Conservation (phyloP, 2,888 invertebrate genomes). For the Drosophila affinis region DNA sequence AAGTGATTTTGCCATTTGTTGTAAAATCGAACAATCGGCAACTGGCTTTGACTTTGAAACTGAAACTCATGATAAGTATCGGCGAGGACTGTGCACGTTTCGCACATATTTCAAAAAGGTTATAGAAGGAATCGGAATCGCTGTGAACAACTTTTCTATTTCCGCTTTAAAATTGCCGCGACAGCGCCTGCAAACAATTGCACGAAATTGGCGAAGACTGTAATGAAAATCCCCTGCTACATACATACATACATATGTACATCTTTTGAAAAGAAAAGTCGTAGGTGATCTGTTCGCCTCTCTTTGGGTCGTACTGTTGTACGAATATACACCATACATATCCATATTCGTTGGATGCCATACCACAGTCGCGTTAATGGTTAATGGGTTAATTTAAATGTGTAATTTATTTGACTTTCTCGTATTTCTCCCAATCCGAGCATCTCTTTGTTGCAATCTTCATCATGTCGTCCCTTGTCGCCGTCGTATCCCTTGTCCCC, state of each 20-base stretch:
- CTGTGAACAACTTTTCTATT: slow-evolving; percentile 54
- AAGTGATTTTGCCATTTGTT: slow-evolving; percentile 74
- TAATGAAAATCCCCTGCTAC: neutral
- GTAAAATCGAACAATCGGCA: slow-evolving; percentile 65
- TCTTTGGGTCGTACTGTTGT: neutral
- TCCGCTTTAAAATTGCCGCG: slow-evolving; percentile 64
- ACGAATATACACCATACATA: too few species aligned
- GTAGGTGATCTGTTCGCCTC: neutral
- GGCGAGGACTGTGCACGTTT: slow-evolving; percentile 60
- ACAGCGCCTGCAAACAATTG: slow-evolving; percentile 16
- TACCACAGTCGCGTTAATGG: too few species aligned
- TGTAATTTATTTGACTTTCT: slow-evolving; percentile 48
- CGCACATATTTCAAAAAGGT: slow-evolving; percentile 73
- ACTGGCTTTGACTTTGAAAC: slow-evolving; percentile 56
- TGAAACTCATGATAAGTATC: slow-evolving; percentile 57
- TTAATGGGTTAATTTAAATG: slow-evolving; percentile 63
- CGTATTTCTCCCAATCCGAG: neutral
- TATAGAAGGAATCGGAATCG: neutral
- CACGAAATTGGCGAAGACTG: slow-evolving; percentile 55
- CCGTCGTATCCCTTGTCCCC: slow-evolving; percentile 11
- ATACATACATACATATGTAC: too few species aligned
- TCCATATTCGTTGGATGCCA: neutral
- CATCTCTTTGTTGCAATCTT: slow-evolving; percentile 5
- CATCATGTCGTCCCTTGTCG: slow-evolving; percentile 56
- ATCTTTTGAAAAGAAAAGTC: neutral